These are phyloP conservation scores for Ennomos quercinarius DNA, from an alignment of 2,888 invertebrate species.

Conservation along the genomic window DNA sequence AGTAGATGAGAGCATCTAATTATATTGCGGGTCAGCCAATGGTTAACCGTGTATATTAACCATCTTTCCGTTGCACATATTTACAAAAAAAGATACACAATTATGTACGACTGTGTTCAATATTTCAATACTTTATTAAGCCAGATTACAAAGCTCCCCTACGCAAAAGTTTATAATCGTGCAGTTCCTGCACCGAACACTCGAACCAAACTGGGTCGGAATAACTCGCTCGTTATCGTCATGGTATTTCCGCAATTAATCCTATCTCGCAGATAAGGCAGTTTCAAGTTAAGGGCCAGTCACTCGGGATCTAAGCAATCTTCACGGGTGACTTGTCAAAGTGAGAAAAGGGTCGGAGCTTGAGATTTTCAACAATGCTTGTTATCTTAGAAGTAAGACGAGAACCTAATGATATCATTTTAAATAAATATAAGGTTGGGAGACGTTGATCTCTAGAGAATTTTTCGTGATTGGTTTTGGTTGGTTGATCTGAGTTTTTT, in stretches of 20 bases:
- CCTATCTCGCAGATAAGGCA: conserved; percentile 79
- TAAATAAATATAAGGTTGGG: conserved; percentile 68
- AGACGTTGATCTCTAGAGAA: conserved; percentile 43
- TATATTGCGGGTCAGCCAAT: too few relatives aligned
- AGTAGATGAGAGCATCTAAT: too few relatives aligned
- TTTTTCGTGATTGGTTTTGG: conserved; percentile 16
- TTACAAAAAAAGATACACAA: too few relatives aligned
- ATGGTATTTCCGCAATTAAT: conserved; percentile 84
- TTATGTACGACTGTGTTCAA: too few relatives aligned
- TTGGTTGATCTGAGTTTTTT: neutral
- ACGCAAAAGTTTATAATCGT: conserved; percentile 14
- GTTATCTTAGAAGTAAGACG: conserved; percentile 82
- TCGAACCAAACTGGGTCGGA: conserved; percentile 63
- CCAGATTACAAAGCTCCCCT: neutral
- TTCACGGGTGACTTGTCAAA: conserved; percentile 85
- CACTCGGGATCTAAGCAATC: conserved; percentile 83
- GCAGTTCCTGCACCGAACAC: conserved; percentile 41
- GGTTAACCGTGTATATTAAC: too few relatives aligned
- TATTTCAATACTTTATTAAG: too few relatives aligned
- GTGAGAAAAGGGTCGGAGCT: conserved; percentile 82
- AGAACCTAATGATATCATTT: conserved; percentile 82
- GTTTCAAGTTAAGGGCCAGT: conserved; percentile 82
- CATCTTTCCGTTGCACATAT: too few relatives aligned
- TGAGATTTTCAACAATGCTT: conserved; percentile 85
- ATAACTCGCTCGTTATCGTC: conserved; percentile 77